A percentile compares a stretch with the other conserved stretches of the same genome.
These are phyloP conservation scores for Phrynocephalus guinanensis DNA, from an alignment of 2,797 vertebrate species.

Conservation along the genomic window DNA sequence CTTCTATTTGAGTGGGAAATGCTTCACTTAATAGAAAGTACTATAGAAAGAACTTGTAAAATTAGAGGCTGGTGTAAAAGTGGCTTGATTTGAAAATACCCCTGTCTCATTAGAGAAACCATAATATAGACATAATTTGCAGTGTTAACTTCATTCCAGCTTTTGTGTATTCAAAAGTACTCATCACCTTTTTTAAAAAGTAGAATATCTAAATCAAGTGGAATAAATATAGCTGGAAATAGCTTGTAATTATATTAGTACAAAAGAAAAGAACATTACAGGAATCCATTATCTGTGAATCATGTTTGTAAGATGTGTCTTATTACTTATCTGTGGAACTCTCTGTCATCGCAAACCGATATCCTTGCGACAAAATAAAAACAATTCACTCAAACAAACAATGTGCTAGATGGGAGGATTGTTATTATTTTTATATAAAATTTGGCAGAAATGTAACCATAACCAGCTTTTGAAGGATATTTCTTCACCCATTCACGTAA, in stretches of 20 bases:
- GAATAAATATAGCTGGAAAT: constrained; percentile 55
- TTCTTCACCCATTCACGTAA: background rate
- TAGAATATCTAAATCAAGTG: constrained; percentile 10
- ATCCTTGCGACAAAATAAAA: background rate
- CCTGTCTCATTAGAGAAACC: constrained; percentile 43
- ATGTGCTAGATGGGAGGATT: background rate
- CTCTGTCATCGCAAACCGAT: background rate
- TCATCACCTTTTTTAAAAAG: constrained; percentile 22
- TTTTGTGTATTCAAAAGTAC: constrained; percentile 35
- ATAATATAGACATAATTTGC: constrained; percentile 53
- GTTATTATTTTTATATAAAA: background rate
- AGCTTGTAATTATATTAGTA: constrained; percentile 34
- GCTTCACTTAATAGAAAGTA: constrained; percentile 51
- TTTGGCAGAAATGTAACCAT: background rate
- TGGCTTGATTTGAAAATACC: constrained; percentile 48
- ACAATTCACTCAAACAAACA: background rate
- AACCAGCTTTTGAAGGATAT: background rate
- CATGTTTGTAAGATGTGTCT: constrained; percentile 34
- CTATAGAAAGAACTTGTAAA: constrained; percentile 50
- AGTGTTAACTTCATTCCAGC: constrained; percentile 25
- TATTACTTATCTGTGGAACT: constrained; percentile 28
- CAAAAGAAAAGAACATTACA: constrained; percentile 28
- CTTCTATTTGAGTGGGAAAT: constrained; percentile 40
- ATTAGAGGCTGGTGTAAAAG: constrained; percentile 45
- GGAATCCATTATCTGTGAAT: constrained; percentile 48